Evolutionary conservation across 1,140 invertebrate species (phyloP), one percentile per base, ranked within the genome.

Genomic region (Gryon sp.): DNA sequence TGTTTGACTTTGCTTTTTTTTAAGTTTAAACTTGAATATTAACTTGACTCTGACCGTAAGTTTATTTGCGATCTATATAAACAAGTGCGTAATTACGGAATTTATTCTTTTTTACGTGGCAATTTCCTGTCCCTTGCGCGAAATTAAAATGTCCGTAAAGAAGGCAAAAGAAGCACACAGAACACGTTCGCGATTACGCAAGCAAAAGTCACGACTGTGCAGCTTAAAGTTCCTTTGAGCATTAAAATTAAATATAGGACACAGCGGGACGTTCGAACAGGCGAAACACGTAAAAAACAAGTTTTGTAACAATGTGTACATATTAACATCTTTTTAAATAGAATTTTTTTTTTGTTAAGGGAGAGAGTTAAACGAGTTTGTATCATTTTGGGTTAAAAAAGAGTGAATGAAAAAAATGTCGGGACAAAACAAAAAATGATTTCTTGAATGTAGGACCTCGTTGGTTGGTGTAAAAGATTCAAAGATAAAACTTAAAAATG

Each of bases 111-210:
- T 62, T 63, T 12, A 7, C 36, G 28, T 41, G 50, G 48, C 59
- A 65, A 73, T 73, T 73, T 73, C 22, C 69, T 63, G 59, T 48
- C 69, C 43, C 26, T 57, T 43, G 40, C 55, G 26, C 43, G 52
- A 63, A 73, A 73, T 73, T 73, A 65, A 73, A 73, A 73, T 73
- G 41, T 65, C 34, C 45, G 50, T 65, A 73, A 65, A 48, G 36
- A 12, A 48, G 24, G 5, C 11, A 22, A 15, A 72, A 41, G 34
- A 24, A 26, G 46, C 50, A 12, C 57, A 24, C 40, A 62, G 34
- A 72, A 43, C 68, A 48, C 69, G 52, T 65, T 75, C 53, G 36
- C 72, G 55, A 60, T 75, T 66, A 75, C 60, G 53, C 18, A n/a
- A 19, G 72, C 53, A 46, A 62, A 62, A 46, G 62, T 68, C 46